Base-by-base conservation (phyloP, 2,797 vertebrate genomes). In the Helarctos malayanus region DNA sequence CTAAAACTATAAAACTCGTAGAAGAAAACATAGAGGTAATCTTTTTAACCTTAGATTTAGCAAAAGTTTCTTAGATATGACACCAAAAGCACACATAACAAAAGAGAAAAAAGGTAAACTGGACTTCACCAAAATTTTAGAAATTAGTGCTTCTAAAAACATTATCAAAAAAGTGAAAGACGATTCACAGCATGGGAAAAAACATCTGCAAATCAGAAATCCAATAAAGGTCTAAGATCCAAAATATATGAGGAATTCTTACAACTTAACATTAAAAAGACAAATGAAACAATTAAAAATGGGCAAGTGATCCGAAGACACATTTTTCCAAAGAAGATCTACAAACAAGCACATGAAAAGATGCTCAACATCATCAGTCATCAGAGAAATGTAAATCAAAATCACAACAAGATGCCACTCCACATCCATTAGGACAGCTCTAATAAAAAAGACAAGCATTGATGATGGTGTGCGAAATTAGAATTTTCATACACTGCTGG, bases 251-350 rank as follows among this genome's bases (percentile, higher is more conserved):
- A 69, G 61, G 63, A 89, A 84, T 47, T 56, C 47, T 80, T 93
- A 73, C 45, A 84, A 92, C 4, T 84, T n/a, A 92, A 82, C 57
- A 95, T 59, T 78, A 89, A 81, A 91, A 65, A 57, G 38, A 65
- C 45, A 95, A 83, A 81, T 12, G 56, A 38, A 3, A 47, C 14
- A 85, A 85, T 79, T 71, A 54, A 71, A 95, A 91, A 79, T 41
- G 57, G 49, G 49, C 49, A 84, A 78, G 83, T 68, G 38, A 68
- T 68, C 38, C 90, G 12, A 84, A 68, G 0, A 76, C 35, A 32
- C 32, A 83, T 68, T 94, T 94, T 18, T 68, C 69, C 69, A 90
- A 78, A 78, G 35, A 52, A 80, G 29, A 57, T 32, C 83, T 23
- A 94, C 25, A 84, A 78, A 78, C 1, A 89, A 49, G 32, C 38